Conservation (phyloP, 2,113 vertebrate genomes). For the Irena cyanogastra region DNA sequence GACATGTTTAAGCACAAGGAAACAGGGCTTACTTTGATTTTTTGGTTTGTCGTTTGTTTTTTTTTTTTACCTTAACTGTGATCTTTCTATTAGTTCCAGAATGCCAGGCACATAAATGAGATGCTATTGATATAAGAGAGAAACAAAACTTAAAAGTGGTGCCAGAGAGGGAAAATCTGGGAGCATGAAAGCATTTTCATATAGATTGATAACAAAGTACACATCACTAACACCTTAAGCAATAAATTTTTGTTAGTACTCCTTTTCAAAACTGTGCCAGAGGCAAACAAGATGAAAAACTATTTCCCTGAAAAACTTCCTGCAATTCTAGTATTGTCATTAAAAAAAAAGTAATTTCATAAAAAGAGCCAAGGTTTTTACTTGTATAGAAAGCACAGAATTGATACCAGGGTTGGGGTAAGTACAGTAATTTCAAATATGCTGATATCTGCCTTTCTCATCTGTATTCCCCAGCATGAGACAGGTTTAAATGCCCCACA, state of each 20-base stretch:
- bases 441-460: not conserved
- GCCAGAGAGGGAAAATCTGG: not conserved
- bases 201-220: not conserved
- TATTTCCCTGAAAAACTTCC: not conserved
- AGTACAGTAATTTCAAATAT: not conserved
- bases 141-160: not conserved
- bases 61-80: not conserved
- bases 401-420: not conserved
- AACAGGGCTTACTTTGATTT: not conserved
- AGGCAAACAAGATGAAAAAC: not conserved
- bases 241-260: not conserved
- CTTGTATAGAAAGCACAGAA: not conserved
- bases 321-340: not conserved
- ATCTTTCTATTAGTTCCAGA: not conserved
- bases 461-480: not conserved
- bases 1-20: not conserved
- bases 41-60: not conserved
- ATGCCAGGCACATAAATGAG: not conserved
- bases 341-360: not conserved
- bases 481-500: not conserved
- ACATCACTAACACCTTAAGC: not conserved
- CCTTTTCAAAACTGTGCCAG: not conserved
- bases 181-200: not conserved
- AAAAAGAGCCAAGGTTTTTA: not conserved
- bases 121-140: not conserved